These are phyloP conservation scores for Endotricha flammealis DNA, from an alignment of 2,888 invertebrate genomes.

Conservation along the genomic window DNA sequence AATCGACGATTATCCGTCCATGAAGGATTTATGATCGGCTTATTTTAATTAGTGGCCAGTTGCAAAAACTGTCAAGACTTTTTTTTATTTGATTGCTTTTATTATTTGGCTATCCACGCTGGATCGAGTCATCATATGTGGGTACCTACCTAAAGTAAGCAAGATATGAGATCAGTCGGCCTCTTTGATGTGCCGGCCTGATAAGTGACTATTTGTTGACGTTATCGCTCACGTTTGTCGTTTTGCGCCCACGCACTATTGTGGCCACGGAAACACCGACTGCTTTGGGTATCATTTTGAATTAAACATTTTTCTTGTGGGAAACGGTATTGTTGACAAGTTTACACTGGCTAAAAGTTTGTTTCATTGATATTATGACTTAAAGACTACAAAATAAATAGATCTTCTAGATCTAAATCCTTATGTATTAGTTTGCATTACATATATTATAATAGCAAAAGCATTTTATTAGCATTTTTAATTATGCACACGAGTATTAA, in stretches of 20 bases:
- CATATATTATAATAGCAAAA: too few species aligned
- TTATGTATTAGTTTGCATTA: too few species aligned
- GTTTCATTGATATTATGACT: too few species aligned
- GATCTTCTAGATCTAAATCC: too few species aligned
- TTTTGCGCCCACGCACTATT: slow-evolving; percentile 28
- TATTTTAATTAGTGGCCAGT: slow-evolving; percentile 6
- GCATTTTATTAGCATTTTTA: too few species aligned
- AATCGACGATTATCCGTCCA: slow-evolving; percentile 4
- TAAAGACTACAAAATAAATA: too few species aligned
- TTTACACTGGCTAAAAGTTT: too few species aligned
- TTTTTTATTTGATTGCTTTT: not conserved
- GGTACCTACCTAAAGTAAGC: not conserved
- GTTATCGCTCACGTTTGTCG: slow-evolving; percentile 41
- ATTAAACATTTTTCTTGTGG: not conserved
- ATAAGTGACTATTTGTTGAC: slow-evolving; percentile 41
- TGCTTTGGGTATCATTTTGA: not conserved
- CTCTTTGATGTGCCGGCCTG: slow-evolving; percentile 43
- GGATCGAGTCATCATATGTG: not conserved
- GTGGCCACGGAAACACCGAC: slow-evolving; percentile 15
- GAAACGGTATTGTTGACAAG: too few species aligned
- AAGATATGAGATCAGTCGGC: slow-evolving; percentile 30
- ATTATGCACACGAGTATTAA: too few species aligned
- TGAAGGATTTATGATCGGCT: not conserved
- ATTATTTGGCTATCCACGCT: not conserved
- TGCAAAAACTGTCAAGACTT: not conserved